Conservation (phyloP, 2,113 vertebrate genomes). For the Leptocoma aspasia region DNA sequence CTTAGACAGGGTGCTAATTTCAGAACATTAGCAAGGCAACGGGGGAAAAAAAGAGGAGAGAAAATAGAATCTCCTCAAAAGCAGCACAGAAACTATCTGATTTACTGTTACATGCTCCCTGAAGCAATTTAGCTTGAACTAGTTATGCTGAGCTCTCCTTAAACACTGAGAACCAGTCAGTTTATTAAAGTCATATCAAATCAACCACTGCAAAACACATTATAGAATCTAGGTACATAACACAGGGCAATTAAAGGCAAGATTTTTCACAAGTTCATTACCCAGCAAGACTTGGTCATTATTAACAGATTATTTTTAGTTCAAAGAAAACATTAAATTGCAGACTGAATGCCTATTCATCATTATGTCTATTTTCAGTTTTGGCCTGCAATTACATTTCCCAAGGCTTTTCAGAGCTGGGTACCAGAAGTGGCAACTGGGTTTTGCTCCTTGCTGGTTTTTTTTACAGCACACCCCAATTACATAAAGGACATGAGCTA, state of each 20-base stretch:
- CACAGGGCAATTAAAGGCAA: neutral
- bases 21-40: neutral
- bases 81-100: neutral
- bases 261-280: neutral
- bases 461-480: neutral
- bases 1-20: neutral
- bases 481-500: neutral
- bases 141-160: neutral
- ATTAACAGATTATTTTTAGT: neutral
- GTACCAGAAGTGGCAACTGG: neutral
- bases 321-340: neutral
- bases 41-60: neutral
- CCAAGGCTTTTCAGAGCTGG: neutral
- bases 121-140: neutral
- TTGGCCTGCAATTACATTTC: neutral
- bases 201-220: neutral
- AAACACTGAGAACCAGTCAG: neutral
- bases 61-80: neutral
- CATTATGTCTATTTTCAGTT: neutral
- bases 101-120: neutral
- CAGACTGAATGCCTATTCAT: neutral
- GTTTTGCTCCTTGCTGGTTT: neutral
- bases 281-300: neutral
- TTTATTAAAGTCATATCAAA: neutral
- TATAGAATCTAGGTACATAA: neutral